phyloP scores from a whole-genome alignment of 1,140 invertebrate species.

The Plutomurus gul region DNA sequence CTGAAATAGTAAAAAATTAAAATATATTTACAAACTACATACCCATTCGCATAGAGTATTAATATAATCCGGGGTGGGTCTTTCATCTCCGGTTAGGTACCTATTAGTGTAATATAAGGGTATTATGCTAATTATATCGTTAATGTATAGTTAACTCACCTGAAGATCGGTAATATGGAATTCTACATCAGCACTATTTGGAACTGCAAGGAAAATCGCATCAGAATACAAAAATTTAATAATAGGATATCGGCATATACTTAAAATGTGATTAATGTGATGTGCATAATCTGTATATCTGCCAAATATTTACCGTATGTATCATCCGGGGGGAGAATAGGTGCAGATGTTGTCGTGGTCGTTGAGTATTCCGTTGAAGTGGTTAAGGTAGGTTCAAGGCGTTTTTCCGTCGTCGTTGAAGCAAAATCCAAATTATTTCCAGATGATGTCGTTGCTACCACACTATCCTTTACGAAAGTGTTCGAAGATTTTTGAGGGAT shows the following conservation, averaged over 20 bases:
- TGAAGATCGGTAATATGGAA: slow-evolving; percentile 69
- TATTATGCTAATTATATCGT: no score
- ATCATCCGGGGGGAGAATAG: background rate
- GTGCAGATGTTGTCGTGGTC: slow-evolving; percentile 27
- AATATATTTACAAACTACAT: no score
- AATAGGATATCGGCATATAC: background rate
- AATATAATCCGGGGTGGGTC: no score
- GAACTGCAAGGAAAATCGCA: no score
- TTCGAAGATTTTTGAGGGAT: slow-evolving; percentile 45
- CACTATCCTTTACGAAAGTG: slow-evolving; percentile 13
- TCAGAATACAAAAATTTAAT: no score
- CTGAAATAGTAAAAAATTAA: no score
- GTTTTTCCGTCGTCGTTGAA: background rate
- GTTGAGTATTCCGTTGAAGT: slow-evolving; percentile 15
- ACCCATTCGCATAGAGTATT: no score
- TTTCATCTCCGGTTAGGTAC: no score
- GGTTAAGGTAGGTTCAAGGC: background rate
- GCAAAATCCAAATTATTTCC: background rate
- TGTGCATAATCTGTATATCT: no score
- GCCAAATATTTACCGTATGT: background rate
- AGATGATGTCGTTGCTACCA: slow-evolving; percentile 30
- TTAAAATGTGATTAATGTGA: no score
- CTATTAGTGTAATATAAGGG: no score
- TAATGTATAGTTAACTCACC: no score
- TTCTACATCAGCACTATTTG: slow-evolving; percentile 69